Evolutionary conservation across 2,888 invertebrate genomes (phyloP).

Genomic region (Diogma glabrata): DNA sequence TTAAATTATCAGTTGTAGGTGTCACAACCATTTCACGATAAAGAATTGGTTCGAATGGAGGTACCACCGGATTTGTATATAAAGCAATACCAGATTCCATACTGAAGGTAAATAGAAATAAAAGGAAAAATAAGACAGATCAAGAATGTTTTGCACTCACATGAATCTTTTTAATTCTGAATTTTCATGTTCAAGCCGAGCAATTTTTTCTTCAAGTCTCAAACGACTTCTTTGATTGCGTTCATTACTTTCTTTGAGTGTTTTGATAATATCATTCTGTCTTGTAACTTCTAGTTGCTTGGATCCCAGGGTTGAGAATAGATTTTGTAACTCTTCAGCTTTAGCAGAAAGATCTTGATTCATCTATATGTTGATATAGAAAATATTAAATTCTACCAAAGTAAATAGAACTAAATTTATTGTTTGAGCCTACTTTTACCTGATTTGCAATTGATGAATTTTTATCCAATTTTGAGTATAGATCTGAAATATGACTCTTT

Average conservation of each 20-base stretch:
- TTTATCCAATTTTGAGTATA: slow-evolving; percentile 23
- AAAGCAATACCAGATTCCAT: too few species aligned
- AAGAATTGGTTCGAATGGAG: too few species aligned
- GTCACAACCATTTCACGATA: too few species aligned
- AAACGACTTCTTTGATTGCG: slow-evolving; percentile 25
- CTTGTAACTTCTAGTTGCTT: slow-evolving; percentile 28
- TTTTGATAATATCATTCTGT: slow-evolving; percentile 28
- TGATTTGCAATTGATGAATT: slow-evolving; percentile 19
- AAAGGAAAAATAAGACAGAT: too few species aligned
- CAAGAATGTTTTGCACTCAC: too few species aligned
- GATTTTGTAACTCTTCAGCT: slow-evolving; percentile 26
- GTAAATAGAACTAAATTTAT: not conserved
- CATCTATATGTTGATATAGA: slow-evolving; percentile 20
- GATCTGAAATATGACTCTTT: slow-evolving; percentile 23
- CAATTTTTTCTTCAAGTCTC: slow-evolving; percentile 29
- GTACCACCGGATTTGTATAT: too few species aligned
- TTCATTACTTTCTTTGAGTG: slow-evolving; percentile 26
- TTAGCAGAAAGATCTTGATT: slow-evolving; percentile 26
- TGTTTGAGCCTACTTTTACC: slow-evolving; percentile 16
- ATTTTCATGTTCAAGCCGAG: slow-evolving; percentile 24
- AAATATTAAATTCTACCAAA: not conserved
- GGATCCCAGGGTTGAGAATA: slow-evolving; percentile 24
- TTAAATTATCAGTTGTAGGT: too few species aligned
- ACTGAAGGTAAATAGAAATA: too few species aligned
- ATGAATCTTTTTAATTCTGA: slow-evolving; percentile 25